Conservation (phyloP, 2,888 invertebrate species). For the Cenopis cana region DNA sequence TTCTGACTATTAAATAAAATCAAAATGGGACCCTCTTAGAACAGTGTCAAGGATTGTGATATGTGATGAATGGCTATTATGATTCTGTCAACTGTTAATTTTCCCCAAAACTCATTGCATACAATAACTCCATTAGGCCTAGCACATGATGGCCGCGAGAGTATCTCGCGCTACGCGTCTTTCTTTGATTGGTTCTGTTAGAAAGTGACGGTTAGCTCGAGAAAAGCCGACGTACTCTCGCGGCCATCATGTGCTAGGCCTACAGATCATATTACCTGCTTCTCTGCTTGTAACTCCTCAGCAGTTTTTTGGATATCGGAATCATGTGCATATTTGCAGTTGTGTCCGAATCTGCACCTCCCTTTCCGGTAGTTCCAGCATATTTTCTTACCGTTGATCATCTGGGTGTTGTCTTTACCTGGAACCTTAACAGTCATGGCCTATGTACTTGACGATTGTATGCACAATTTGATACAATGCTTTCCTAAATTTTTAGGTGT, state of each 20-base stretch:
- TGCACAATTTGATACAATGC: conserved; percentile 66
- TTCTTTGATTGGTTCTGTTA: too few relatives aligned
- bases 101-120: neutral
- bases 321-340: conserved; percentile 96
- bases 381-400: conserved; percentile 94
- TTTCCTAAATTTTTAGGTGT: conserved; percentile 30
- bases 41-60: too few relatives aligned
- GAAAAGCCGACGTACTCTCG: too few relatives aligned
- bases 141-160: too few relatives aligned
- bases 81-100: too few relatives aligned
- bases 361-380: conserved; percentile 98
- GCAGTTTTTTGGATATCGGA: conserved; percentile 90
- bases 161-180: too few relatives aligned
- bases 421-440: conserved; percentile 84
- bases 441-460: conserved; percentile 85
- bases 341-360: conserved; percentile 95
- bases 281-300: conserved; percentile 85
- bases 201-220: too few relatives aligned
- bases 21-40: too few relatives aligned
- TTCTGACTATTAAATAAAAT: too few relatives aligned
- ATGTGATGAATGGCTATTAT: too few relatives aligned
- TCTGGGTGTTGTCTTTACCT: conserved; percentile 89
- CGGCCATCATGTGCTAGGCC: too few relatives aligned
- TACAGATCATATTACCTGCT: conserved; percentile 65
- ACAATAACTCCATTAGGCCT: too few relatives aligned